Evolutionary conservation across 2,888 invertebrate species (phyloP).

Genomic region (Oxystoma pomonae): DNA sequence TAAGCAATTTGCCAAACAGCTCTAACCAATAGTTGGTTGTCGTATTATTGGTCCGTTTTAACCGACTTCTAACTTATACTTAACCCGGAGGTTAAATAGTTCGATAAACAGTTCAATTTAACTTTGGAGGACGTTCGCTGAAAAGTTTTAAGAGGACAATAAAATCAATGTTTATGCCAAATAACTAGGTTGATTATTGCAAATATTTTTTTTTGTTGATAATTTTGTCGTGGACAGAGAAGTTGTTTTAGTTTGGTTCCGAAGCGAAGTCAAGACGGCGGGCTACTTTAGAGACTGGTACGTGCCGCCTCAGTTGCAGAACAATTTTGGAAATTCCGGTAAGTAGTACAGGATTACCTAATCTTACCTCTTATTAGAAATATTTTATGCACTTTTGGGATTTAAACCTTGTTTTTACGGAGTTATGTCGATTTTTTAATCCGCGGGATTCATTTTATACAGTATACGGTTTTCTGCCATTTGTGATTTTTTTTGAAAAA

Average conservation of each 20-base stretch:
- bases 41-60: slow-evolving; percentile 11
- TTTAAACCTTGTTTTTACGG: too few species aligned
- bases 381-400: too few species aligned
- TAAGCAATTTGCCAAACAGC: neutral
- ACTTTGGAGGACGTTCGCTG: neutral
- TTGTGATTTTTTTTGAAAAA: too few species aligned
- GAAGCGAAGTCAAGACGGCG: slow-evolving; percentile 18
- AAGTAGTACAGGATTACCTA: too few species aligned
- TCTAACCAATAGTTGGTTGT: neutral
- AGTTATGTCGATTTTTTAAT: too few species aligned
- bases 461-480: too few species aligned
- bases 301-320: slow-evolving; percentile 16
- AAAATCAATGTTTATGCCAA: neutral
- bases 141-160: neutral
- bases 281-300: slow-evolving; percentile 22
- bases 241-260: too few species aligned
- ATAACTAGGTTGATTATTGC: neutral
- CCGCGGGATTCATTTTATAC: too few species aligned
- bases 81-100: slow-evolving; percentile 23
- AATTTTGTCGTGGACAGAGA: neutral
- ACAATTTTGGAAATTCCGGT: slow-evolving; percentile 21
- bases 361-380: too few species aligned
- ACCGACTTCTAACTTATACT: slow-evolving; percentile 21
- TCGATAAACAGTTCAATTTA: slow-evolving; percentile 25
- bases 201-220: neutral